Conservation (phyloP, 2,797 vertebrate genomes). For the Galagoides demidoff region DNA sequence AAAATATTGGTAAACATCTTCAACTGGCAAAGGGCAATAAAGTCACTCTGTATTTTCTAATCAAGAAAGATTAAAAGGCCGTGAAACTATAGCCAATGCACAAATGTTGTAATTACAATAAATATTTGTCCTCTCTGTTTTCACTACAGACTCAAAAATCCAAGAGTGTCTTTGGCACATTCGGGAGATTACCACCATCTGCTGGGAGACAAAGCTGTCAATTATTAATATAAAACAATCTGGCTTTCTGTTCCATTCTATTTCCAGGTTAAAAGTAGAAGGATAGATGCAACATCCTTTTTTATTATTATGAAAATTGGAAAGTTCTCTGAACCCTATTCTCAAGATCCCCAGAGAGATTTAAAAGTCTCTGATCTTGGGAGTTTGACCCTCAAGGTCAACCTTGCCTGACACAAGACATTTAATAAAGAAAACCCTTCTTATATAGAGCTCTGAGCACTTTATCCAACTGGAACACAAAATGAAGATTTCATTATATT, state of each 20-base stretch:
- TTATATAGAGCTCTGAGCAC: neutral
- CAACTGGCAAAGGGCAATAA: slow-evolving; percentile 52
- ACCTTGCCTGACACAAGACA: neutral
- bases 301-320: slow-evolving; percentile 31
- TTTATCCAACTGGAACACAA: slow-evolving; percentile 47
- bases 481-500: slow-evolving; percentile 30
- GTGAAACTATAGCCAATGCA: slow-evolving; percentile 73
- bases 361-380: neutral
- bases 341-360: neutral
- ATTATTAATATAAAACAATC: slow-evolving; percentile 76
- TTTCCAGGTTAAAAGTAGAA: slow-evolving; percentile 64
- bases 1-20: slow-evolving; percentile 21
- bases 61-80: slow-evolving; percentile 75
- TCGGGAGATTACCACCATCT: slow-evolving; percentile 79
- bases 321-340: neutral
- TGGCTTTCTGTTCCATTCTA: slow-evolving; percentile 65
- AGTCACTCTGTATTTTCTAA: slow-evolving; percentile 32
- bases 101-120: slow-evolving; percentile 81
- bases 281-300: neutral
- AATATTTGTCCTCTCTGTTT: slow-evolving; percentile 85
- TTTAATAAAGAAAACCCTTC: neutral
- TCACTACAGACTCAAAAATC: slow-evolving; percentile 78
- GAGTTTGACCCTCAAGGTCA: slow-evolving; percentile 6
- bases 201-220: slow-evolving; percentile 80
- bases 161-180: slow-evolving; percentile 79